These are phyloP conservation scores for Lycocerus yunnanus DNA, from an alignment of 2,888 invertebrate species.

Conservation along the genomic window DNA sequence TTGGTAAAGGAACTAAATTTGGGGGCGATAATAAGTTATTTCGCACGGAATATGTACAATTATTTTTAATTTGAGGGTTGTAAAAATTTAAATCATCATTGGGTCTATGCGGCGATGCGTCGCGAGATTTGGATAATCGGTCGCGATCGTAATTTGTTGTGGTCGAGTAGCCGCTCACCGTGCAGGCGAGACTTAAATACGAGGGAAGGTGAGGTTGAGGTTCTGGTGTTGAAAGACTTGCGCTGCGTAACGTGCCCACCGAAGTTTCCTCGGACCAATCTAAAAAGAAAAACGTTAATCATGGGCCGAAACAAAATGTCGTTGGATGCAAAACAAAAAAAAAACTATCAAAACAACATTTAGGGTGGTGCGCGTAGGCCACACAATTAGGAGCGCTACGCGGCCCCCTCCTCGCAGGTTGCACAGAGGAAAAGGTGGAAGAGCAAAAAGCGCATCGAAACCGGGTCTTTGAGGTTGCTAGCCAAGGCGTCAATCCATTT, in stretches of 20 bases:
- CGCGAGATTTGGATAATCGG: constrained; percentile 63
- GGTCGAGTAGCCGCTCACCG: constrained; percentile 88
- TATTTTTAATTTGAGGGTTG: constrained; percentile 37
- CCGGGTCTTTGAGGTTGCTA: not conserved
- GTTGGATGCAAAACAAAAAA: not conserved
- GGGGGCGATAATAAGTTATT: constrained; percentile 54
- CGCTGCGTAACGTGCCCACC: constrained; percentile 58
- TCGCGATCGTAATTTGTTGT: constrained; percentile 86
- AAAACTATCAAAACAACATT: not conserved
- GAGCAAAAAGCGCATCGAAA: not conserved
- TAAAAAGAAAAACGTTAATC: constrained; percentile 45
- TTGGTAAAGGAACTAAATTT: constrained; percentile 50
- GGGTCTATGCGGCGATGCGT: constrained; percentile 72
- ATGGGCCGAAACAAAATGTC: not conserved
- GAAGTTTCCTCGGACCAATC: constrained; percentile 59
- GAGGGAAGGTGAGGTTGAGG: constrained; percentile 74
- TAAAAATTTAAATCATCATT: constrained; percentile 40
- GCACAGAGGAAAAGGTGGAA: not conserved
- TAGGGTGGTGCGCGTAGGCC: not conserved
- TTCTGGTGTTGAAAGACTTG: constrained; percentile 50
- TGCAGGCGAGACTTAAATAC: constrained; percentile 86
- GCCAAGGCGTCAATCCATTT: not conserved
- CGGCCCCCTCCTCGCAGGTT: too few species aligned
- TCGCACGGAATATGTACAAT: constrained; percentile 42
- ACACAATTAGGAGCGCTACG: not conserved